Percentiles rank a stretch among this genome's conserved stretches.
phyloP scores from a whole-genome alignment of 2,113 vertebrate genomes.

The Thunnus maccoyii region DNA sequence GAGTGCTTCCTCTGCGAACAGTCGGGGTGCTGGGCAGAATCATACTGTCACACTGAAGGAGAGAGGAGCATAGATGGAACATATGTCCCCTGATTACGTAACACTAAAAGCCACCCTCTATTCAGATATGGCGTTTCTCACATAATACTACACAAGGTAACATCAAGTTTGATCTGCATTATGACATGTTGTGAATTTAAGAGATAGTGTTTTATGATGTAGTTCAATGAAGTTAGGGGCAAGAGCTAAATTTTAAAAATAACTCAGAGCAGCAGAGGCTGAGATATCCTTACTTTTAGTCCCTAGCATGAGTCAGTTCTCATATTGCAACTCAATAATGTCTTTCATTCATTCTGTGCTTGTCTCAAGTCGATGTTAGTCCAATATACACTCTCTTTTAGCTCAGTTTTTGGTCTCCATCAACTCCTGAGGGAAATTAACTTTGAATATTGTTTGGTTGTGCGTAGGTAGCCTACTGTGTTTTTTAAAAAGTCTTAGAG shows the following conservation, averaged over 20 bases:
- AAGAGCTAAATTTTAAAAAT: not conserved
- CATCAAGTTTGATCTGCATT: not conserved
- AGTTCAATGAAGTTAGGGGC: not conserved
- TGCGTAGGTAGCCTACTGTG: too few species aligned
- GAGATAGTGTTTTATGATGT: too few species aligned
- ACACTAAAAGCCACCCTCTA: not conserved
- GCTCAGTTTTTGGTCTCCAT: too few species aligned
- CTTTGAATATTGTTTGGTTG: too few species aligned
- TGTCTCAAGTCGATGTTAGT: too few species aligned
- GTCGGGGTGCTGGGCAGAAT: slow-evolving; percentile 81
- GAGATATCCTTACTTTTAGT: not conserved
- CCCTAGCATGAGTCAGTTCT: too few species aligned
- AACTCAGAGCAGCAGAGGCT: not conserved
- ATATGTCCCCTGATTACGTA: not conserved
- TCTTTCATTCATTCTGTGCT: too few species aligned
- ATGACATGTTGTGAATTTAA: too few species aligned
- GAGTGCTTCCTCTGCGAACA: slow-evolving; percentile 90
- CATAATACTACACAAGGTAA: not conserved
- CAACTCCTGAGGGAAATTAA: too few species aligned
- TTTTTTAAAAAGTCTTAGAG: too few species aligned
- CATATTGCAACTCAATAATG: too few species aligned
- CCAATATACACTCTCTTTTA: too few species aligned
- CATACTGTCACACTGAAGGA: slow-evolving; percentile 78
- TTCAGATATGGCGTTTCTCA: not conserved
- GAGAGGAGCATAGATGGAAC: slow-evolving; percentile 16